Percentiles rank a stretch among this genome's conserved stretches.
These are phyloP conservation scores for Drosophila rellima DNA, from an alignment of 2,888 invertebrate genomes.

Conservation along the genomic window DNA sequence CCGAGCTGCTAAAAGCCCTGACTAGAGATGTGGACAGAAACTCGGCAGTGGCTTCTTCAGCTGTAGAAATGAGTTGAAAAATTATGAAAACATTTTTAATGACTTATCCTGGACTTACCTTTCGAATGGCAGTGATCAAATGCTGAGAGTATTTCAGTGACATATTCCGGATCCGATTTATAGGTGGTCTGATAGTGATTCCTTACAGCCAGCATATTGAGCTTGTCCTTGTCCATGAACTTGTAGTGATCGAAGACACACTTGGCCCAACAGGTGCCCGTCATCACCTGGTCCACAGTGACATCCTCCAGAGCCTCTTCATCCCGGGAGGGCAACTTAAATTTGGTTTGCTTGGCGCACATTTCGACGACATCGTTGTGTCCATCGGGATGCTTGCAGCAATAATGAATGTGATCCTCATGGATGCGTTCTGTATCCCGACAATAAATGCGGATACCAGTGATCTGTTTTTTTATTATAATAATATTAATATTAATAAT, in stretches of 20 bases:
- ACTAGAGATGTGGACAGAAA: conserved; percentile 53
- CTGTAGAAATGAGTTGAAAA: conserved; percentile 34
- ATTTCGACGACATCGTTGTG: conserved; percentile 66
- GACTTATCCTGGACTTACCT: conserved; percentile 32
- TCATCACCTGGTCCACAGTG: conserved; percentile 65
- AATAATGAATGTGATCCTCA: conserved; percentile 76
- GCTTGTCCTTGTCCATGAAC: conserved; percentile 49
- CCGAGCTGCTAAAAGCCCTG: conserved; percentile 35
- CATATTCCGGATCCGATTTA: conserved; percentile 70
- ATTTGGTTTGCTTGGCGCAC: conserved; percentile 66
- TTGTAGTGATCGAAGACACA: conserved; percentile 71
- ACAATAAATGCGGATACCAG: conserved; percentile 50
- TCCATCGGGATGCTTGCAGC: conserved; percentile 77
- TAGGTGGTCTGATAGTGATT: conserved; percentile 56
- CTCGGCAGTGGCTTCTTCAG: conserved; percentile 48
- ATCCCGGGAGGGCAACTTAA: conserved; percentile 57
- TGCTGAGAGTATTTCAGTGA: conserved; percentile 69
- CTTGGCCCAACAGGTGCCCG: conserved; percentile 67
- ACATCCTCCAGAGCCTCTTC: conserved; percentile 72
- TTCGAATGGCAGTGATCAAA: conserved; percentile 65
- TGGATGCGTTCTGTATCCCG: conserved; percentile 61
- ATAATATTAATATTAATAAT: no score
- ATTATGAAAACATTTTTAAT: neutral
- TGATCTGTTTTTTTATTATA: neutral
- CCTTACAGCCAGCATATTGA: conserved; percentile 67